Conservation (phyloP, 2,113 vertebrate species). For the Chloroceryle aenea region DNA sequence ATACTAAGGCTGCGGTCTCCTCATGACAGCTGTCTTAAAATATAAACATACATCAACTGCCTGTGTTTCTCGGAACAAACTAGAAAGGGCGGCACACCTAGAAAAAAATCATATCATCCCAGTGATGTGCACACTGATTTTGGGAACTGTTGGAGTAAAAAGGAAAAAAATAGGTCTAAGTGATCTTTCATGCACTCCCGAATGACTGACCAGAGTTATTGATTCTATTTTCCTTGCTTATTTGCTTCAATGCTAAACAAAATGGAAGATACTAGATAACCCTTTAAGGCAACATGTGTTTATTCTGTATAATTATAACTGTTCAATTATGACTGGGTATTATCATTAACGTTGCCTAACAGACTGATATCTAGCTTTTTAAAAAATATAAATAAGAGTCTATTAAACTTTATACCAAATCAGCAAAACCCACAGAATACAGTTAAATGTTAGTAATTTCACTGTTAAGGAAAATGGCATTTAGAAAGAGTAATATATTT, state of each 20-base stretch:
- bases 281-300: conserved; percentile 88
- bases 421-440: conserved; percentile 76
- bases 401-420: conserved; percentile 78
- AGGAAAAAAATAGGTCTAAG: conserved; percentile 66
- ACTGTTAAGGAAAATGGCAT: conserved; percentile 78
- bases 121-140: conserved; percentile 78
- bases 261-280: conserved; percentile 85
- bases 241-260: conserved; percentile 80
- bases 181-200: conserved; percentile 80
- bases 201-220: conserved; percentile 73
- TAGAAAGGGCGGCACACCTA: conserved; percentile 79
- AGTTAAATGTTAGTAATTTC: conserved; percentile 77
- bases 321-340: conserved; percentile 71
- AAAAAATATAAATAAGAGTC: conserved; percentile 77
- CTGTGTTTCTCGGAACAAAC: conserved; percentile 81
- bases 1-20: conserved; percentile 99
- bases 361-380: conserved; percentile 81
- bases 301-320: conserved; percentile 80
- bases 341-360: conserved; percentile 81
- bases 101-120: conserved; percentile 69
- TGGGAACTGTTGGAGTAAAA: conserved; percentile 77
- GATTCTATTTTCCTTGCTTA: conserved; percentile 73
- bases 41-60: conserved; percentile 84
- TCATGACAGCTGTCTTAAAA: conserved; percentile 91
- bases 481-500: conserved; percentile 77